phyloP scores from a whole-genome alignment of 2,888 invertebrate species.

The Drosophila prolongata region DNA sequence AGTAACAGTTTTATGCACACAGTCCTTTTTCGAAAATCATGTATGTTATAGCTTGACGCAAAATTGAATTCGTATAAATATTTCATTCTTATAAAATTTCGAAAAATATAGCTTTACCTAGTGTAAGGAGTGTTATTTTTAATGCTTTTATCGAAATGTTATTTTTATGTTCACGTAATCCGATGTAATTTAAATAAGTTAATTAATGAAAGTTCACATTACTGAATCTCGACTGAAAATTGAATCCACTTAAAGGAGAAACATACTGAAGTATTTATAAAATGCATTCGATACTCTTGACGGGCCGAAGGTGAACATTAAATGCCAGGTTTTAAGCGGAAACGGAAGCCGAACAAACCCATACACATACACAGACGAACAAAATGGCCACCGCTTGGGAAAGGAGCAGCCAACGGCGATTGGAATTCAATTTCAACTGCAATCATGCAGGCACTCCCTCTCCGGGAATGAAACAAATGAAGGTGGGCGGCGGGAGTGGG shows the following conservation, averaged over 20 bases:
- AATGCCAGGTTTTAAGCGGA: conserved; percentile 36
- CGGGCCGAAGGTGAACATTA: conserved; percentile 37
- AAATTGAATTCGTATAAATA: too few relatives aligned
- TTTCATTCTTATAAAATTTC: too few relatives aligned
- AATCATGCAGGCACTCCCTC: conserved; percentile 44
- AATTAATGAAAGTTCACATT: background rate
- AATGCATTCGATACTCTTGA: conserved; percentile 15
- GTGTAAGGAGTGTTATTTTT: too few relatives aligned
- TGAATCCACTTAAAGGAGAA: background rate
- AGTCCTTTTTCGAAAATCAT: too few relatives aligned
- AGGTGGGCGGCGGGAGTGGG: conserved; percentile 1
- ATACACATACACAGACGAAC: conserved; percentile 36
- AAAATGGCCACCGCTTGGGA: conserved; percentile 43
- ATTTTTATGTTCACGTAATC: background rate
- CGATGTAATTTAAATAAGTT: background rate
- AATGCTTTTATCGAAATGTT: too few relatives aligned
- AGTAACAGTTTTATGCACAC: too few relatives aligned
- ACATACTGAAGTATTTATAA: background rate
- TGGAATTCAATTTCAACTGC: conserved; percentile 58
- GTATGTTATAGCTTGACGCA: too few relatives aligned
- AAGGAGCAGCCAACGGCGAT: conserved; percentile 28
- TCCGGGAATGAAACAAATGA: conserved; percentile 27
- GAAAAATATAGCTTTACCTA: too few relatives aligned
- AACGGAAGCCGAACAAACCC: conserved; percentile 29
- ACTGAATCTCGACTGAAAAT: background rate